Evolutionary conservation across 2,113 vertebrate genomes (phyloP).

Genomic region (Mus pahari): DNA sequence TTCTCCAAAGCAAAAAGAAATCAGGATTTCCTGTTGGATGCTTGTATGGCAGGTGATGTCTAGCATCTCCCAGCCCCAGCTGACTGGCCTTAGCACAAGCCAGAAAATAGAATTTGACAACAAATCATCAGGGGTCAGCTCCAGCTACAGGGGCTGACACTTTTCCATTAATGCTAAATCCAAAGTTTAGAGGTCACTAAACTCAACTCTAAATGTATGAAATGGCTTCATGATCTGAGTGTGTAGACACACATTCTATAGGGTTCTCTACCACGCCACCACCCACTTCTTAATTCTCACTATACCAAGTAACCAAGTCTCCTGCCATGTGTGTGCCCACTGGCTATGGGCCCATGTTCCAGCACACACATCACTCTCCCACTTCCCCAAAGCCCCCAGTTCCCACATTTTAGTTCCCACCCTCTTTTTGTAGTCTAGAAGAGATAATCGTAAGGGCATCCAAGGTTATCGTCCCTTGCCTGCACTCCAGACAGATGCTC

Average conservation of each 20-base stretch:
- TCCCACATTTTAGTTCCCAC: neutral
- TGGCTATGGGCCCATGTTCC: neutral
- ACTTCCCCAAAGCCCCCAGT: neutral
- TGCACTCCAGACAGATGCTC: neutral
- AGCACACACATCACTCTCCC: fast-evolving
- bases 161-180: slow-evolving; percentile 52
- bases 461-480: neutral
- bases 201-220: slow-evolving; percentile 12
- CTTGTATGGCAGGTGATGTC: neutral
- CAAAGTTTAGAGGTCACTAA: slow-evolving; percentile 44
- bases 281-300: neutral
- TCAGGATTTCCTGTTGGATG: slow-evolving; percentile 63
- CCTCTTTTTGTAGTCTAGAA: neutral
- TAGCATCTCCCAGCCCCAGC: slow-evolving; percentile 1
- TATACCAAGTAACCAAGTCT: neutral
- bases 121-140: neutral
- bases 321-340: neutral
- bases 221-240: neutral
- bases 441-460: neutral
- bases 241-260: neutral
- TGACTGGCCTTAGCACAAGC: neutral
- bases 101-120: slow-evolving; percentile 64
- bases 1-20: slow-evolving; percentile 73
- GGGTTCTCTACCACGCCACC: neutral
- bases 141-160: neutral